A percentile compares a stretch with the other conserved stretches of the same genome.
Evolutionary conservation across 1,140 invertebrate species (phyloP).

Genomic region (Papilio machaon): DNA sequence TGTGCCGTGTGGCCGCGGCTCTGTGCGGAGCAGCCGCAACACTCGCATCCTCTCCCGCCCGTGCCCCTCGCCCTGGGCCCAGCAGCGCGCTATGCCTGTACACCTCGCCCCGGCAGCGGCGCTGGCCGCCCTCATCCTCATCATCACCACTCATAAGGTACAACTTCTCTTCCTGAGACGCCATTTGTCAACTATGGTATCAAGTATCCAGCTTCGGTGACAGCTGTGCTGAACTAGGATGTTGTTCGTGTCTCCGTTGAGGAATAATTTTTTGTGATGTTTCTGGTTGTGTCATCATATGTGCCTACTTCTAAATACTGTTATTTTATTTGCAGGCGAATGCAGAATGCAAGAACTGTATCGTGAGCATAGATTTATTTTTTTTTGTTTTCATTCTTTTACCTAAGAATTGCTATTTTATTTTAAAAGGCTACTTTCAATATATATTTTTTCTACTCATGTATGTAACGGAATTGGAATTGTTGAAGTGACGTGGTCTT

Average conservation of each 20-base stretch:
- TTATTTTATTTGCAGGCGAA: constrained; percentile 55
- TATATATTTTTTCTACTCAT: neutral
- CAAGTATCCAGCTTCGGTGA: too few relatives aligned
- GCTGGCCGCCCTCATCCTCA: neutral
- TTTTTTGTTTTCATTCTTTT: neutral
- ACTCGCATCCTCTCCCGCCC: neutral
- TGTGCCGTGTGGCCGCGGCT: neutral
- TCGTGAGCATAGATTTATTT: constrained; percentile 55
- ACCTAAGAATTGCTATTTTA: neutral
- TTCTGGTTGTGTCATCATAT: neutral
- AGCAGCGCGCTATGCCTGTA: neutral
- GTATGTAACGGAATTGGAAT: neutral
- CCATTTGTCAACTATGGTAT: too few relatives aligned
- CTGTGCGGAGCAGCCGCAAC: neutral
- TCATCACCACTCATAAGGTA: neutral
- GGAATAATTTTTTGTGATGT: too few relatives aligned
- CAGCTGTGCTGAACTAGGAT: too few relatives aligned
- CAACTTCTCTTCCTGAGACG: neutral
- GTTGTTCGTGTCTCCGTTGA: too few relatives aligned
- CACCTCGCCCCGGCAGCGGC: neutral
- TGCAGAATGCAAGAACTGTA: constrained; percentile 67
- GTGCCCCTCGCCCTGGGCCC: neutral
- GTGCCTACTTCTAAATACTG: constrained; percentile 6
- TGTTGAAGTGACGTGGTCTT: neutral
- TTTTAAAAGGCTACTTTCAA: neutral